Evolutionary conservation across 1,140 invertebrate species (phyloP), one percentile per base, ranked within the genome.

Genomic region (Drosophila bocqueti): DNA sequence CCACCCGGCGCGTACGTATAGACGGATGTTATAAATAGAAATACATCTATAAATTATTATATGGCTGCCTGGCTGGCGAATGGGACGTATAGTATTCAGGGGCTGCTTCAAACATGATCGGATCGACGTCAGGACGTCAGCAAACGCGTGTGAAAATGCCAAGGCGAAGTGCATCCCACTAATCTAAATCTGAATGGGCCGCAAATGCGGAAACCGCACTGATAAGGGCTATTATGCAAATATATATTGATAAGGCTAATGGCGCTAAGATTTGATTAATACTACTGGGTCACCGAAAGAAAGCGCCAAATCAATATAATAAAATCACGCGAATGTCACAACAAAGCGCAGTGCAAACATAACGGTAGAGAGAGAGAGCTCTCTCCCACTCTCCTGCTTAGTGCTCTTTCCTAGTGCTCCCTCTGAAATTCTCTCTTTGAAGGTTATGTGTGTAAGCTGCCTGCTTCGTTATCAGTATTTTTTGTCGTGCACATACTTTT

Each of bases 401-500:
- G 57, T 45, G 8, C 57, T 47, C 21, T 24, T 50, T 54, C 67
- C 66, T 46, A 24, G 36, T 62, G 10, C 42, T 46, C 55, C 15
- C 18, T 26, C 40, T 26, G 2, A 40, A 24, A 26, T 40, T 31
- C 52, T 47, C 65, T 65, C n/a, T 40, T 55, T 54, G 26, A 61
- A 55, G 71, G 60, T 75, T 50, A 49, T 65, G 67, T 78, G 67
- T 58, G 55, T 63, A 58, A 45, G 71, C 42, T 57, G 64, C 61
- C 61, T 47, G 49, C 52, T 38, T 55, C 49, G 75, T 81, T 84
- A 79, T 84, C 84, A 90, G 76, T 75, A 72, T 52, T 54, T 65
- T 64, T 71, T 78, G 65, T 61, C 74, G 68, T 81, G 62, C 84
- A 64, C 81, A 89, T 83, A 77, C 45, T 87, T 81, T 84, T 77